Evolutionary conservation across 1,140 invertebrate species (phyloP).

Genomic region (Cheumatopsyche charites): DNA sequence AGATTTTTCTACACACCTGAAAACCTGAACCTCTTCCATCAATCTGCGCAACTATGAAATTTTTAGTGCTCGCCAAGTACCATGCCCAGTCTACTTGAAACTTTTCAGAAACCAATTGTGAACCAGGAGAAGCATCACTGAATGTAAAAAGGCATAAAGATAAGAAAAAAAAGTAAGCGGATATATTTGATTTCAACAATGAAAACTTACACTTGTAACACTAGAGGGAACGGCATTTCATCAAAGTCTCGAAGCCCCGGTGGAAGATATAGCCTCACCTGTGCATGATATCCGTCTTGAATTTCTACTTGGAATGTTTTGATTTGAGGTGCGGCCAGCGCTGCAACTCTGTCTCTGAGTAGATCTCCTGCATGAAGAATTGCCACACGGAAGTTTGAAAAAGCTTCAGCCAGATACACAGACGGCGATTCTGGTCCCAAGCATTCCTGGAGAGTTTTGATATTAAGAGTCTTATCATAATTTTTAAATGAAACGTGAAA

Average conservation of each 20-base stretch:
- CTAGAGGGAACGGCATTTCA: slow-evolving; percentile 79
- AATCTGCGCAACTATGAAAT: slow-evolving; percentile 79
- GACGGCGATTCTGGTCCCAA: slow-evolving; percentile 73
- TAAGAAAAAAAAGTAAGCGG: not conserved
- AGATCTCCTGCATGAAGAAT: slow-evolving; percentile 64
- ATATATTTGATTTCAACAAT: no score
- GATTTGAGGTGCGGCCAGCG: slow-evolving; percentile 64
- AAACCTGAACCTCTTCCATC: slow-evolving; percentile 80
- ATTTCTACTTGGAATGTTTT: slow-evolving; percentile 67
- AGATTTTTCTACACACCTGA: slow-evolving; percentile 56
- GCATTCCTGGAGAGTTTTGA: slow-evolving; percentile 66
- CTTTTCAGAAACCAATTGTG: slow-evolving; percentile 75
- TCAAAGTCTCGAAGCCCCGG: slow-evolving; percentile 80
- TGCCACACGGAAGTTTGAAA: slow-evolving; percentile 62
- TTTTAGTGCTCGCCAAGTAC: slow-evolving; percentile 76
- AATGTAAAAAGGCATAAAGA: not conserved
- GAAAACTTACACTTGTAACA: slow-evolving; percentile 71
- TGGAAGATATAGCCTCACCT: slow-evolving; percentile 74
- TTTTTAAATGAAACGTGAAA: not conserved
- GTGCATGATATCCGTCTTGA: slow-evolving; percentile 56
- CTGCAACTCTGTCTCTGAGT: slow-evolving; percentile 58
- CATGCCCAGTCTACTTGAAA: slow-evolving; percentile 78
- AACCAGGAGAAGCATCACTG: slow-evolving; percentile 76
- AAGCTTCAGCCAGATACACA: slow-evolving; percentile 64
- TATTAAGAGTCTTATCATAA: not conserved